Base-by-base conservation (phyloP, 2,797 vertebrate genomes). In the Hydrolagus colliei region DNA sequence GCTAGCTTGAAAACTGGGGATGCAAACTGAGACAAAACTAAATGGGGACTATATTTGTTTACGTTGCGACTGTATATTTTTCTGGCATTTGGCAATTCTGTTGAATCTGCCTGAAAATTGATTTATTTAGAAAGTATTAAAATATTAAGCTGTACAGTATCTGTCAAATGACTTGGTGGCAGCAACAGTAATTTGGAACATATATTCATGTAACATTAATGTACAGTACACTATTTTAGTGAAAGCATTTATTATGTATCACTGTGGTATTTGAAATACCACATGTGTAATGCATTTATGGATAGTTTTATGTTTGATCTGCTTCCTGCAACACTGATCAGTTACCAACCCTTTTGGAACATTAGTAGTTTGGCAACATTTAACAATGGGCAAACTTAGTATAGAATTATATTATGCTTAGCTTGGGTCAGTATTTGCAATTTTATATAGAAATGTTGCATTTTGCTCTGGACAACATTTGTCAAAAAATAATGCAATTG, bases 251-350 rank as follows among this genome's bases (percentile, higher is more conserved):
- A 68, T 84, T 84, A 67, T 84, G 79, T 35, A 68, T 71, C 18
- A 3, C 79, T 84, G 79, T 84, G 65, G 79, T 84, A 82, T 84
- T 84, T 84, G 79, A 84, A 84, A 84, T 84, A 84, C 68, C 41
- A 65, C 79, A 63, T 84, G 79, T 84, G 79, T 16, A 84, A 67
- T 71, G 62, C 68, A 82, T 35, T 35, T 80, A 10, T 68, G 62
- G 79, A 71, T 84, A 71, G 35, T 84, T 84, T 65, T 84, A 32
- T 84, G 27, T 84, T 84, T 84, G 65, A 41, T 71, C n/a, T 52
- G 12, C 20, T 20, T 10, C 75, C 12, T 76, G 41, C 18, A 59
- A 35, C 32, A 84, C 32, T 18, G 35, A n/a, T 84, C 71, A 18
- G 6, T 52, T 84, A 32, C 32, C 41, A 84, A 84, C 41, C 65